Evolutionary conservation across 2,888 invertebrate genomes (phyloP).

Genomic region (Sminthurides aquaticus): DNA sequence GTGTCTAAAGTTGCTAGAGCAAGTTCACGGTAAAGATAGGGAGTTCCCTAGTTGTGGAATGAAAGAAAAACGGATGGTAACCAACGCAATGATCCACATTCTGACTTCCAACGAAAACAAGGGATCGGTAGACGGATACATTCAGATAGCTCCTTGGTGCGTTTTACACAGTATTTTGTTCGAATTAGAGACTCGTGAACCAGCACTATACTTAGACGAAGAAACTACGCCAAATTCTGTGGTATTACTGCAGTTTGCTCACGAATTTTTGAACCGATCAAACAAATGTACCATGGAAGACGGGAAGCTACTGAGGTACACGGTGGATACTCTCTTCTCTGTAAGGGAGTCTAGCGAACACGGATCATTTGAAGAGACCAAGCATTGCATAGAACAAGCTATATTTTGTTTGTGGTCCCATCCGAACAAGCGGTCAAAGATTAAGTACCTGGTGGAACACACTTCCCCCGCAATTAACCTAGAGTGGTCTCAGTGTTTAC

Average conservation of each 20-base stretch:
- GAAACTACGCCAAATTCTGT: slow-evolving; percentile 39
- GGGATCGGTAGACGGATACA: slow-evolving; percentile 18
- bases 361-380: slow-evolving; percentile 60
- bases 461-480: slow-evolving; percentile 26
- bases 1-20: slow-evolving; percentile 26
- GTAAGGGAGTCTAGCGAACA: slow-evolving; percentile 50
- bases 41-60: slow-evolving; percentile 14
- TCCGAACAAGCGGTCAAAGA: slow-evolving; percentile 63
- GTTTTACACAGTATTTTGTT: slow-evolving; percentile 36
- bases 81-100: slow-evolving; percentile 28
- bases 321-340: slow-evolving; percentile 64
- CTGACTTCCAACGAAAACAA: slow-evolving; percentile 32
- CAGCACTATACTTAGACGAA: slow-evolving; percentile 37
- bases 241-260: slow-evolving; percentile 39
- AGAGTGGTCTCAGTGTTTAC: slow-evolving; percentile 46
- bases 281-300: slow-evolving; percentile 49
- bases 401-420: slow-evolving; percentile 79
- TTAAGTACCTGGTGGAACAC: slow-evolving; percentile 44
- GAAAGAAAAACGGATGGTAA: slow-evolving; percentile 25
- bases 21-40: slow-evolving; percentile 22
- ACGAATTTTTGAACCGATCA: slow-evolving; percentile 35
- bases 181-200: slow-evolving; percentile 32
- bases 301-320: slow-evolving; percentile 70
- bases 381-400: slow-evolving; percentile 74
- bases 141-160: slow-evolving; percentile 34